Percentiles rank a stretch among this genome's conserved stretches.
Conservation (phyloP, 2,888 invertebrate genomes). For the Dioctria rufipes region DNA sequence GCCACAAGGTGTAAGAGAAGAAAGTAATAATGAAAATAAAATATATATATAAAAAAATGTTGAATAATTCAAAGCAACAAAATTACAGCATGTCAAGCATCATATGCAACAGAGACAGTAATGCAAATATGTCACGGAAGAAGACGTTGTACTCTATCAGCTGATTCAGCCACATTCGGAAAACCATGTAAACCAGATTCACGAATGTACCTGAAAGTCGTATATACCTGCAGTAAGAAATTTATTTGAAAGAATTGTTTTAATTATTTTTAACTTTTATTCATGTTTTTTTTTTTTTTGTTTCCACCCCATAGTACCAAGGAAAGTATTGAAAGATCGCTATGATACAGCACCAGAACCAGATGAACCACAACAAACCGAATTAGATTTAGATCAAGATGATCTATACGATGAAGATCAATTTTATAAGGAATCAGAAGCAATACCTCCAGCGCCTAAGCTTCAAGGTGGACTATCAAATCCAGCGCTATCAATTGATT, state of each 20-base stretch:
- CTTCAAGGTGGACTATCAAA: conserved; percentile 68
- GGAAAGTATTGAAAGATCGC: conserved; percentile 86
- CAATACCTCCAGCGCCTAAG: conserved; percentile 74
- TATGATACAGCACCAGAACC: conserved; percentile 85
- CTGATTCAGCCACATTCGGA: conserved; percentile 87
- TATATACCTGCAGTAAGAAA: conserved; percentile 87
- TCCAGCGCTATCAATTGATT: conserved; percentile 60
- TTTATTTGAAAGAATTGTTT: neutral
- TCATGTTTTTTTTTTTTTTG: conserved; percentile 2
- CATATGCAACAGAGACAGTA: conserved; percentile 92
- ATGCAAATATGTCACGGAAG: conserved; percentile 91
- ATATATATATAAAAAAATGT: neutral
- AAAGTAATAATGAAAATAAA: conserved; percentile 74
- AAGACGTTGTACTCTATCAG: conserved; percentile 83
- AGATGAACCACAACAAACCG: conserved; percentile 79
- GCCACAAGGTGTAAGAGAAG: conserved; percentile 84
- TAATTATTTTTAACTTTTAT: conserved; percentile 60
- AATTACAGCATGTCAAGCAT: conserved; percentile 74
- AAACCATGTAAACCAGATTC: conserved; percentile 86
- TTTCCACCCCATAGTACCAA: conserved; percentile 84
- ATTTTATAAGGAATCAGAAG: conserved; percentile 74
- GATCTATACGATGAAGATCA: conserved; percentile 74
- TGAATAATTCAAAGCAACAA: neutral
- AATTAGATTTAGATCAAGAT: conserved; percentile 73
- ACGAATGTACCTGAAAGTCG: conserved; percentile 87